phyloP scores from a whole-genome alignment of 37 sponge, comb jelly and placozoan genomes.

The Corticium candelabrum region DNA sequence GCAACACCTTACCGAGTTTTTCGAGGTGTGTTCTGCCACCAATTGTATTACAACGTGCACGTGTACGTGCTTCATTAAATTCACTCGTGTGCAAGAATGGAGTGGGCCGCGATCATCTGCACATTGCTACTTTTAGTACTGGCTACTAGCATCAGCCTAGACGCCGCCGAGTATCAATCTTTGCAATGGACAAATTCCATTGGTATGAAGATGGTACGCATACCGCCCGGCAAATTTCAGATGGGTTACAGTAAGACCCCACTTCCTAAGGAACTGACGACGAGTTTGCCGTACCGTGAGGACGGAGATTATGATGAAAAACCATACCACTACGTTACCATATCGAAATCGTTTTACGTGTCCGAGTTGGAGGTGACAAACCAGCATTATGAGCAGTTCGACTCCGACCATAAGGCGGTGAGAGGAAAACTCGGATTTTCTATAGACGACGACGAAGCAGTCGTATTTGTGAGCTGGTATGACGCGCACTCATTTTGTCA shows the following conservation, averaged over 20 bases:
- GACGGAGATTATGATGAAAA: slow-evolving; percentile 6
- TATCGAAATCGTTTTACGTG: neutral
- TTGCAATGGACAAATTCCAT: too few species aligned
- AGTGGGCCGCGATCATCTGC: too few species aligned
- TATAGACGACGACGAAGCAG: slow-evolving; percentile 12
- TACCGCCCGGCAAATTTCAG: neutral
- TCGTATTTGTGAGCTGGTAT: slow-evolving; percentile 2
- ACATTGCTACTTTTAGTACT: too few species aligned
- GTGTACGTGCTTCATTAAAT: too few species aligned
- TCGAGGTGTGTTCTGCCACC: too few species aligned
- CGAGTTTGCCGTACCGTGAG: neutral
- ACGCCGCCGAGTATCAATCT: too few species aligned
- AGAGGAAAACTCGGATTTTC: neutral
- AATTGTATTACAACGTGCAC: too few species aligned
- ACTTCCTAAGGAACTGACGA: neutral
- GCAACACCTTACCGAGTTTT: too few species aligned
- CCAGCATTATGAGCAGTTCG: neutral
- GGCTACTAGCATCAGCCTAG: too few species aligned
- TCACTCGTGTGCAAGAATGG: too few species aligned
- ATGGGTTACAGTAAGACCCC: slow-evolving; percentile 1
- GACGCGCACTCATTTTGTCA: neutral
- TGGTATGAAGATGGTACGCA: slow-evolving; percentile 2
- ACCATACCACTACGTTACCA: neutral
- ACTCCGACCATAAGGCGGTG: neutral
- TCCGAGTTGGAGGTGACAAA: slow-evolving; percentile 3